These are phyloP conservation scores for Rhynchonycteris naso DNA, from an alignment of 2,797 vertebrate genomes.

Conservation along the genomic window DNA sequence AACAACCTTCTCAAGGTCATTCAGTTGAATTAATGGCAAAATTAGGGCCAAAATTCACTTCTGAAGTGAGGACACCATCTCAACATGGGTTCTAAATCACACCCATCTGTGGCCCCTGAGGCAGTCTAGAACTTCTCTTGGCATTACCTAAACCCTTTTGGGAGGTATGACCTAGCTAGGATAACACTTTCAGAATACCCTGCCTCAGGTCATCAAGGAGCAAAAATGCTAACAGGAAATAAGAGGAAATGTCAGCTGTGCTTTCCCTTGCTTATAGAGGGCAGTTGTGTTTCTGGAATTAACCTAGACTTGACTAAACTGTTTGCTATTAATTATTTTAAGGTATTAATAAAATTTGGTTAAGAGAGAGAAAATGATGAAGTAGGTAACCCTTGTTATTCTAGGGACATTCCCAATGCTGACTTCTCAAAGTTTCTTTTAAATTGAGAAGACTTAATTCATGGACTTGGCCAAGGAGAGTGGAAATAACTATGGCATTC, in stretches of 20 bases:
- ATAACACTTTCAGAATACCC: not conserved
- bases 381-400: slow-evolving; percentile 52
- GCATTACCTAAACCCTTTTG: slow-evolving; percentile 9
- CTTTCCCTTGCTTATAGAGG: not conserved
- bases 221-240: slow-evolving; percentile 40
- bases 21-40: not conserved
- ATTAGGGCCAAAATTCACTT: slow-evolving; percentile 6
- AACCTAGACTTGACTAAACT: not conserved
- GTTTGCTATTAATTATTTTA: slow-evolving; percentile 43
- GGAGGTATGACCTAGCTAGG: not conserved
- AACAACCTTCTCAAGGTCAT: not conserved
- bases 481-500: slow-evolving; percentile 60
- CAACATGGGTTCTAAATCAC: not conserved
- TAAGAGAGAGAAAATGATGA: slow-evolving; percentile 15
- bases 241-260: slow-evolving; percentile 20
- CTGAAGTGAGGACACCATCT: not conserved
- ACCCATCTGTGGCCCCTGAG: not conserved
- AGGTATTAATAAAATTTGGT: slow-evolving; percentile 2
- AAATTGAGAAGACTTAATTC: slow-evolving; percentile 53
- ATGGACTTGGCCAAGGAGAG: slow-evolving; percentile 42
- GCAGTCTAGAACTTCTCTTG: not conserved
- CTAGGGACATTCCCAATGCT: slow-evolving; percentile 49
- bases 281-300: slow-evolving; percentile 22
- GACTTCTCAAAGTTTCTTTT: slow-evolving; percentile 56
- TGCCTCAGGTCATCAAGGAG: not conserved